Evolutionary conservation across 2,113 vertebrate species (phyloP).

Genomic region (Heterotilapia buettikoferi): DNA sequence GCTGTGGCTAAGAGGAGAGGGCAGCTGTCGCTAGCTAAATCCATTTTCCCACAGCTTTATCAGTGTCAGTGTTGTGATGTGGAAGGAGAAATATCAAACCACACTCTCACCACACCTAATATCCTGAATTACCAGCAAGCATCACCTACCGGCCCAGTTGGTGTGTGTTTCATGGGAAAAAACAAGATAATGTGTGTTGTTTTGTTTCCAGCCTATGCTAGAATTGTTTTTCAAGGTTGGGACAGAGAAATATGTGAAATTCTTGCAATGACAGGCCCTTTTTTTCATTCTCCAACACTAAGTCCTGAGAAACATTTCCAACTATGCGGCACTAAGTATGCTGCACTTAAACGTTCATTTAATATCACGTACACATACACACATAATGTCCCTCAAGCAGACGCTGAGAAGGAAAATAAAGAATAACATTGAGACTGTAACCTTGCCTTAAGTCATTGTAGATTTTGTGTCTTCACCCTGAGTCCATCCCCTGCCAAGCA

Average conservation of each 20-base stretch:
- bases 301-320: neutral
- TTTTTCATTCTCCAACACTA: neutral
- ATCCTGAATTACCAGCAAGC: neutral
- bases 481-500: neutral
- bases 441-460: neutral
- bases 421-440: neutral
- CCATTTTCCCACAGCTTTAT: neutral
- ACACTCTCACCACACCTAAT: neutral
- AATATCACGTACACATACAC: neutral
- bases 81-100: neutral
- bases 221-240: neutral
- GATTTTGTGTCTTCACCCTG: neutral
- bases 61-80: neutral
- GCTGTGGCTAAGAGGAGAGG: neutral
- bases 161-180: neutral
- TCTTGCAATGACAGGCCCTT: neutral
- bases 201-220: neutral
- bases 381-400: neutral
- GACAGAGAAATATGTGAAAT: constrained; percentile 12
- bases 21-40: neutral
- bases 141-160: neutral
- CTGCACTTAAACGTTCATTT: neutral
- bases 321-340: neutral
- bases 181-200: neutral
- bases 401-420: neutral